phyloP scores from a whole-genome alignment of 2,113 vertebrate genomes.

The Aegithalos caudatus region DNA sequence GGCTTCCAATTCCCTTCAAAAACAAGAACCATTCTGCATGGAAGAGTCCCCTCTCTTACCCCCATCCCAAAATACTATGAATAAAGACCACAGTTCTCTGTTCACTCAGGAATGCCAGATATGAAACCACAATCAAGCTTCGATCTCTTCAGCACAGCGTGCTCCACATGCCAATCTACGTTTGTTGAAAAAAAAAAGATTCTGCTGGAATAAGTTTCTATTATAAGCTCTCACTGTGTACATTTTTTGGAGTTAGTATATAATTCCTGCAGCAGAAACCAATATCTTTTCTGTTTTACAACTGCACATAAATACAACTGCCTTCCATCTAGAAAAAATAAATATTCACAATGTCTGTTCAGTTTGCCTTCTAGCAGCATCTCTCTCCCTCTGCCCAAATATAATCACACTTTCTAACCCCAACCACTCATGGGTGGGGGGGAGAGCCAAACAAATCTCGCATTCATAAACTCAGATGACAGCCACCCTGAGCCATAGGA shows the following conservation, averaged over 20 bases:
- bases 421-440: neutral
- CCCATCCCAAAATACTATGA: conserved; percentile 22
- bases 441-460: conserved; percentile 41
- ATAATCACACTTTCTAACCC: conserved; percentile 43
- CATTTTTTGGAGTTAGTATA: conserved; percentile 56
- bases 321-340: conserved; percentile 50
- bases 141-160: conserved; percentile 67
- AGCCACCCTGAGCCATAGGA: conserved; percentile 14
- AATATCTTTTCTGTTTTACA: conserved; percentile 67
- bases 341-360: conserved; percentile 58
- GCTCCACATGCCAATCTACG: conserved; percentile 58
- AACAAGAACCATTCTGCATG: neutral
- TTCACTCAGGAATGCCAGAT: conserved; percentile 66
- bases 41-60: neutral
- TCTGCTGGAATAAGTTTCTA: conserved; percentile 61
- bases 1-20: neutral
- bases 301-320: conserved; percentile 61
- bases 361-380: conserved; percentile 55
- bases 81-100: conserved; percentile 60
- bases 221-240: conserved; percentile 54
- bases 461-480: conserved; percentile 55
- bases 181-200: conserved; percentile 57
- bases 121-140: conserved; percentile 70
- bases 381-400: conserved; percentile 30
- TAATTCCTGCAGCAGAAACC: conserved; percentile 59